Percentiles rank a stretch among this genome's conserved stretches.
Conservation (phyloP, 1,140 invertebrate genomes). For the Caenorhabditis remanei region DNA sequence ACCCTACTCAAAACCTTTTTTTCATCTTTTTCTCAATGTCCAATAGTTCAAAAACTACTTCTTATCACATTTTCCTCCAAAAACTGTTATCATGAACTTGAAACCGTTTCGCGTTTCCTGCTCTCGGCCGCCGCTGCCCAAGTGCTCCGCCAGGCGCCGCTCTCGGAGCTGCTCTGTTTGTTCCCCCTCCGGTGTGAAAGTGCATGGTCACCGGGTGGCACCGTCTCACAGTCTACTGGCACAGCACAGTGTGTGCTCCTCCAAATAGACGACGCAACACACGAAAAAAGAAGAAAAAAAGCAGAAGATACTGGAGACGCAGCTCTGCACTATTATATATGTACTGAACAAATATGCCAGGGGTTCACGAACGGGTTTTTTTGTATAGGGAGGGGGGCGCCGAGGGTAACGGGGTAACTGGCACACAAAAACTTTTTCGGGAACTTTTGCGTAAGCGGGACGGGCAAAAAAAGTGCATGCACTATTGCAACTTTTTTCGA, state of each 20-base stretch:
- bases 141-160: neutral
- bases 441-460: neutral
- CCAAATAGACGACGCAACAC: neutral
- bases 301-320: neutral
- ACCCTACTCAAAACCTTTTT: too few species aligned
- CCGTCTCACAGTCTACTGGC: constrained; percentile 32
- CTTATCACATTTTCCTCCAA: neutral
- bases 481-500: constrained; percentile 14
- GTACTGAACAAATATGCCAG: constrained; percentile 51
- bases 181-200: neutral
- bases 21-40: neutral
- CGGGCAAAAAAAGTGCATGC: neutral
- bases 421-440: neutral
- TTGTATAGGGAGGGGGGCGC: neutral
- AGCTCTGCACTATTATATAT: constrained; percentile 23
- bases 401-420: constrained; percentile 2
- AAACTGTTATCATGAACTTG: neutral
- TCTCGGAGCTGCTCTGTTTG: constrained; percentile 30
- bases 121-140: neutral
- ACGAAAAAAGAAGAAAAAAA: neutral
- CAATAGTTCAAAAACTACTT: neutral
- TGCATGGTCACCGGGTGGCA: constrained; percentile 55
- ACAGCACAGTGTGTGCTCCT: neutral
- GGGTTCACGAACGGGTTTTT: constrained; percentile 54
- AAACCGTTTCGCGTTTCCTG: neutral